phyloP scores from a whole-genome alignment of 2,888 invertebrate genomes.

The Melanophora roralis region DNA sequence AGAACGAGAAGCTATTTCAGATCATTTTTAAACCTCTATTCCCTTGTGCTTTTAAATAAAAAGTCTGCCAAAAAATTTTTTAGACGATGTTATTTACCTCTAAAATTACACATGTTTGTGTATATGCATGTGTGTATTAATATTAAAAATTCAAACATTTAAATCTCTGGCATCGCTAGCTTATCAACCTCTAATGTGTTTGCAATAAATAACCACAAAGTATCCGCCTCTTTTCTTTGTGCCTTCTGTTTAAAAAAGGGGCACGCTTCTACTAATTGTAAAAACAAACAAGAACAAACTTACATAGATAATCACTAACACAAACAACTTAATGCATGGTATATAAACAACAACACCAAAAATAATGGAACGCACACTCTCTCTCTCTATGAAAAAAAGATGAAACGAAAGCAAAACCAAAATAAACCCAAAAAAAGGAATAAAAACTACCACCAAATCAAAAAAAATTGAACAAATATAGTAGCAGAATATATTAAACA shows the following conservation, averaged over 20 bases:
- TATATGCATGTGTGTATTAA: no score
- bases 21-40: no score
- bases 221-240: slow-evolving; percentile 69
- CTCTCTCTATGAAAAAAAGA: neutral
- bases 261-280: slow-evolving; percentile 32
- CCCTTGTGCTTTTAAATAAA: no score
- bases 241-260: neutral
- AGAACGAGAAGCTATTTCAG: no score
- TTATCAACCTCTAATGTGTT: slow-evolving; percentile 39
- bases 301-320: slow-evolving; percentile 72
- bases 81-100: no score
- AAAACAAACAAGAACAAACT: slow-evolving; percentile 33
- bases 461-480: slow-evolving; percentile 53
- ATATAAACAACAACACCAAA: slow-evolving; percentile 1
- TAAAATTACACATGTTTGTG: no score
- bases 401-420: neutral
- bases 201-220: slow-evolving; percentile 57
- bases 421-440: slow-evolving; percentile 28
- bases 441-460: slow-evolving; percentile 36
- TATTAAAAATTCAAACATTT: no score
- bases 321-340: slow-evolving; percentile 47
- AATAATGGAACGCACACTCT: no score
- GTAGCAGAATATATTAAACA: slow-evolving; percentile 36
- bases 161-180: slow-evolving; percentile 50
- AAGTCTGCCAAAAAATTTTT: no score